Evolutionary conservation across 1,140 invertebrate genomes (phyloP), one percentile per base, ranked within the genome.

Genomic region (Drosophila ironensis): DNA sequence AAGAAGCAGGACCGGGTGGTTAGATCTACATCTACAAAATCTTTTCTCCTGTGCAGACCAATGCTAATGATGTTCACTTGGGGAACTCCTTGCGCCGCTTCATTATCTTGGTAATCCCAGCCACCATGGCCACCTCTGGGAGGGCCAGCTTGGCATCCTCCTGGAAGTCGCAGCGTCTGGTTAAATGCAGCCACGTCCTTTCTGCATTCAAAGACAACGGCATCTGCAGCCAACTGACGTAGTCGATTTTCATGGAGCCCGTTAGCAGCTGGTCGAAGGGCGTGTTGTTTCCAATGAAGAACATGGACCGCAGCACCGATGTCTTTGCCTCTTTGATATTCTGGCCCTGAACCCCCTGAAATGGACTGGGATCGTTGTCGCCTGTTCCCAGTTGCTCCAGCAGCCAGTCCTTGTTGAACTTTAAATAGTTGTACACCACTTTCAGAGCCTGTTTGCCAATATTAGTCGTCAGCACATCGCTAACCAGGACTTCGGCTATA

Each of bases 291-390:
- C 93, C 94, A 35, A 96, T 95, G 66, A 94, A 94, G 77, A 95
- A 96, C 94, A 95, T 95, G 12, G 92, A 92, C 73, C 94, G 93
- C 2, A 95, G 88, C 2, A 96, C 89, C 5, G 75, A 76, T 0
- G 92, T 91, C 14, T 93, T 92, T n/a, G 89, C 89, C 51, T 91
- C 90, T 35, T 92, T 76, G 1, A 92, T 91, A 25, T 92, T 90
- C 50, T 90, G 89, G 0, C 89, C 89, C 17, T 82, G 70, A 6
- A 88, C 70, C 2, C 75, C 71, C 20, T 89, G 75, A 48, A 88
- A 88, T 0, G 84, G 86, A 48, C 82, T 88, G 1, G 82, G 73
- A 12, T 89, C 87, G 54, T 86, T 48, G 14, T 74, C 44, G 40
- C 91, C 91, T 2, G 91, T 87, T 5, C 92, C 91, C 9, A 95